phyloP scores from a whole-genome alignment of 2,888 invertebrate species.

The Latheticus oryzae region DNA sequence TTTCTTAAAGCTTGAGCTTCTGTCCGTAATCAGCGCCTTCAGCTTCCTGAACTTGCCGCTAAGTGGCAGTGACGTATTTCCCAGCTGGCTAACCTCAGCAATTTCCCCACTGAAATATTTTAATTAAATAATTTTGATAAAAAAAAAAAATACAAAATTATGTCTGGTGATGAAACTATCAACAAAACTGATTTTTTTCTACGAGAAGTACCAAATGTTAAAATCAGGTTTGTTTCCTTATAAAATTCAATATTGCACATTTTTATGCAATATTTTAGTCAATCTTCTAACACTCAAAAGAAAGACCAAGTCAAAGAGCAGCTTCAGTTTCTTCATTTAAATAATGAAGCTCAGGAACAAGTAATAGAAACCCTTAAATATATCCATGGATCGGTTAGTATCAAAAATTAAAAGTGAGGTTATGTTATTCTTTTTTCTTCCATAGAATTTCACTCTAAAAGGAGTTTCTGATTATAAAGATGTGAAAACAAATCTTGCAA shows the following conservation, averaged over 20 bases:
- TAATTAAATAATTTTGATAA: slow-evolving; percentile 36
- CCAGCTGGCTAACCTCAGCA: slow-evolving; percentile 1
- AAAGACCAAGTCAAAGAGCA: slow-evolving; percentile 74
- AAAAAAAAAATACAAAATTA: slow-evolving; percentile 2
- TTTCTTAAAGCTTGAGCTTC: too few relatives aligned
- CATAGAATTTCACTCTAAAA: slow-evolving; percentile 68
- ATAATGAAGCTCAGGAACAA: slow-evolving; percentile 76
- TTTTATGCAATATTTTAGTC: slow-evolving; percentile 34
- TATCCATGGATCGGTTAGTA: slow-evolving; percentile 79
- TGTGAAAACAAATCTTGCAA: slow-evolving; percentile 75
- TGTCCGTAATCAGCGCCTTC: background rate
- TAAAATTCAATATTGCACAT: slow-evolving; percentile 17
- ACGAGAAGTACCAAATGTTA: slow-evolving; percentile 72
- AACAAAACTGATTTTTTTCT: slow-evolving; percentile 75
- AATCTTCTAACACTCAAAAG: slow-evolving; percentile 15
- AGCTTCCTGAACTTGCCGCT: background rate
- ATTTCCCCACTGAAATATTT: slow-evolving; percentile 34
- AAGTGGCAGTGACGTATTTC: slow-evolving; percentile 11
- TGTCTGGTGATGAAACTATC: slow-evolving; percentile 59
- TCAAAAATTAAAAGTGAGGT: slow-evolving; percentile 13
- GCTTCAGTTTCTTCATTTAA: slow-evolving; percentile 78
- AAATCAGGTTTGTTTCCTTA: slow-evolving; percentile 67
- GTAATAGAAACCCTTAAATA: slow-evolving; percentile 79
- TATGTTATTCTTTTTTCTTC: slow-evolving; percentile 43
- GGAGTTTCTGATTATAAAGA: slow-evolving; percentile 70